phyloP scores from a whole-genome alignment of 2,113 vertebrate species.

The Larimichthys crocea region DNA sequence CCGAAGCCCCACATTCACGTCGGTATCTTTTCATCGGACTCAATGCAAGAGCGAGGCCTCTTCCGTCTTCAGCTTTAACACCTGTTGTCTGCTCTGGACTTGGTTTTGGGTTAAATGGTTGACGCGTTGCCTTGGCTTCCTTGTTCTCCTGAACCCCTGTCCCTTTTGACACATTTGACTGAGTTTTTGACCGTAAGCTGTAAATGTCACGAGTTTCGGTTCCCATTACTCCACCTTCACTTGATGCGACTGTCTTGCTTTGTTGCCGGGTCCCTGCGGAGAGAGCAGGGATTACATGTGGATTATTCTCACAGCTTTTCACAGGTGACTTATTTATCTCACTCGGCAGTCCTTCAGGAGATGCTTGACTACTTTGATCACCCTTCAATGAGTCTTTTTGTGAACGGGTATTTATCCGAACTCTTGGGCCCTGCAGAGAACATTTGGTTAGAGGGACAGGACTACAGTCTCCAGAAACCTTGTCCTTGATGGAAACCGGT shows the following conservation, averaged over 20 bases:
- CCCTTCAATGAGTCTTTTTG: too few species aligned
- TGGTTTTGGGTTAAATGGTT: too few species aligned
- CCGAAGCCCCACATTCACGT: neutral
- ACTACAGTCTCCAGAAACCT: neutral
- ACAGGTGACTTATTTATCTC: neutral
- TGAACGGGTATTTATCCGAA: neutral
- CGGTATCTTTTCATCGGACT: neutral
- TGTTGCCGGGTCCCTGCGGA: neutral
- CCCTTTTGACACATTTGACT: neutral
- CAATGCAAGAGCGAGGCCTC: too few species aligned
- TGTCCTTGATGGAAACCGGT: too few species aligned
- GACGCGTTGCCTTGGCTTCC: fast-evolving
- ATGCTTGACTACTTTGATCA: neutral
- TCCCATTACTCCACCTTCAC: too few species aligned
- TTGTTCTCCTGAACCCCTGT: neutral
- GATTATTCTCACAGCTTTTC: neutral
- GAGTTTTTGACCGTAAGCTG: neutral
- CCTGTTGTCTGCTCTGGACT: neutral
- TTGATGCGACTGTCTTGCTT: neutral
- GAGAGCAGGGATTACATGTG: neutral
- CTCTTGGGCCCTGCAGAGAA: neutral
- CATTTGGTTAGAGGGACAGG: too few species aligned
- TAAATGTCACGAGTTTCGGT: neutral
- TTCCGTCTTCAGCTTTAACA: neutral
- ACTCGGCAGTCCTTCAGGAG: neutral